Conservation (phyloP, 2,113 vertebrate genomes). For the Notothenia rossii region DNA sequence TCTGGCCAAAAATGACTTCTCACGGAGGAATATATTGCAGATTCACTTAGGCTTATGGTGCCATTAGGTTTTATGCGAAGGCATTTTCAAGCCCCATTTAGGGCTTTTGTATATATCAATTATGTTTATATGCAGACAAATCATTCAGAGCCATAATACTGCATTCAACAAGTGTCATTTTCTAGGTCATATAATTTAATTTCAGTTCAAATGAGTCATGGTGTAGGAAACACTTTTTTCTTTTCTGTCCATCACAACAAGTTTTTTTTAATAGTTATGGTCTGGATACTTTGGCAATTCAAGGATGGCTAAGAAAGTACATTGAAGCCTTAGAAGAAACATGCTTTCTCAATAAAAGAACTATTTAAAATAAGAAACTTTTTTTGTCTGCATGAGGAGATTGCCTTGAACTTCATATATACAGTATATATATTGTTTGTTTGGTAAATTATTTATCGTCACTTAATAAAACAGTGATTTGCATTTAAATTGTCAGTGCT, state of each 20-base stretch:
- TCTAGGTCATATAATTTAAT: conserved; percentile 9
- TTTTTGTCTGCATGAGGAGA: not conserved
- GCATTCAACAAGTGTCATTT: conserved; percentile 42
- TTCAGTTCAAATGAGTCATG: not conserved
- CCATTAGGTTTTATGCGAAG: conserved; percentile 68
- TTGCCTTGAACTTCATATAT: not conserved
- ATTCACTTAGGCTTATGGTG: conserved; percentile 66
- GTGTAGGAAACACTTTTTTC: not conserved
- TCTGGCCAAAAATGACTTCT: conserved; percentile 54
- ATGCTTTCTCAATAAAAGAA: not conserved
- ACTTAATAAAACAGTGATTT: too few relatives aligned
- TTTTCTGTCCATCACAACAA: not conserved
- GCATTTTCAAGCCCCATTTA: conserved; percentile 72
- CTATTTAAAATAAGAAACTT: not conserved
- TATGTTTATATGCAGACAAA: conserved; percentile 62
- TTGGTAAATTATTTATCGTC: too few relatives aligned
- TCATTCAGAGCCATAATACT: conserved; percentile 23
- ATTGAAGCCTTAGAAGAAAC: not conserved
- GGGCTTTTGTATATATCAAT: conserved; percentile 61
- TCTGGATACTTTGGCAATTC: not conserved
- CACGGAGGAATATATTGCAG: conserved; percentile 49
- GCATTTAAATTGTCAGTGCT: too few relatives aligned
- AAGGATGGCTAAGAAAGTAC: not conserved
- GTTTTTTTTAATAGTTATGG: not conserved
- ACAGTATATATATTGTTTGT: not conserved